Conservation (phyloP, 1,140 invertebrate species). For the Cepaea nemoralis region DNA sequence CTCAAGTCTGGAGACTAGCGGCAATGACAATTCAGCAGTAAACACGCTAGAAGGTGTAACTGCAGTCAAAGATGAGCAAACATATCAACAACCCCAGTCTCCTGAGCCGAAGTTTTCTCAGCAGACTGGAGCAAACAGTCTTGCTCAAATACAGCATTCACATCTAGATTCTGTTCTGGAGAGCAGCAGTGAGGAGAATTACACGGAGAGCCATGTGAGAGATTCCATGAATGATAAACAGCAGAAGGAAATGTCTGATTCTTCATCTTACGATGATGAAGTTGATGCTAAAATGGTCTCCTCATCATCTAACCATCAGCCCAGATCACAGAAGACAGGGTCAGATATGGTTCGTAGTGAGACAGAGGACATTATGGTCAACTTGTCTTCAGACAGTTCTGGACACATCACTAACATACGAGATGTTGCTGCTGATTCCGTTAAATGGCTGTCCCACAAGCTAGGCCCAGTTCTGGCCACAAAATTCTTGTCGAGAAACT, state of each 20-base stretch:
- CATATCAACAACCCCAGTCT: too few species aligned
- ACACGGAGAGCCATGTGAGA: neutral
- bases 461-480: conserved; percentile 95
- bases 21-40: neutral
- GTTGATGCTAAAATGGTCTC: conserved; percentile 15
- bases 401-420: conserved; percentile 77
- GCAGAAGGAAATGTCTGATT: neutral
- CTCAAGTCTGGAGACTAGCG: neutral
- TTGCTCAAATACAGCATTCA: neutral
- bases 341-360: conserved; percentile 66
- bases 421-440: conserved; percentile 90
- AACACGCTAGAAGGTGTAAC: neutral
- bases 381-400: conserved; percentile 54
- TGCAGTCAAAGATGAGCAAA: neutral
- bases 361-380: conserved; percentile 66
- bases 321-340: neutral
- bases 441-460: conserved; percentile 92
- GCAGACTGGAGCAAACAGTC: neutral
- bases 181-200: neutral
- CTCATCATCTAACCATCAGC: neutral
- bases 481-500: conserved; percentile 88
- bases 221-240: neutral
- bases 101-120: neutral
- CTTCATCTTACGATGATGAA: conserved; percentile 3
- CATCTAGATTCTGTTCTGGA: neutral